Conservation (phyloP, 2,113 vertebrate species). For the Poecile atricapillus region DNA sequence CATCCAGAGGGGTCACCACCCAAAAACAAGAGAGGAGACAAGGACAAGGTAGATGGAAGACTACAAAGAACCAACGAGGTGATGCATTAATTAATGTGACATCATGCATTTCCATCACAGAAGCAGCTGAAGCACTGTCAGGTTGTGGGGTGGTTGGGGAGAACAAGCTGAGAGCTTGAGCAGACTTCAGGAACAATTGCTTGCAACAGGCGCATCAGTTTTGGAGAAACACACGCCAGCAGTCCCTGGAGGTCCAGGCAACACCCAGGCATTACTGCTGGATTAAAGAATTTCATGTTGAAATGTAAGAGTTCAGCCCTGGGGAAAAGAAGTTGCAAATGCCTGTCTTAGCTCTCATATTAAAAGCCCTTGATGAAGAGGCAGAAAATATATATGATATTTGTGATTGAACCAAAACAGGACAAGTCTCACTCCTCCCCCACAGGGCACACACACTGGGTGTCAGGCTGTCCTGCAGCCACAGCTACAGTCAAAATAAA, state of each 20-base stretch:
- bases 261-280: not conserved
- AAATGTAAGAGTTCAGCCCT: not conserved
- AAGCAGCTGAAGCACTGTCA: not conserved
- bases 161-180: not conserved
- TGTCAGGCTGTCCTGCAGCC: not conserved
- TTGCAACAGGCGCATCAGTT: not conserved
- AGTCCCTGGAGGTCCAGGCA: not conserved
- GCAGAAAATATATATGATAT: not conserved
- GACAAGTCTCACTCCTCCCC: too few species aligned
- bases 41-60: not conserved
- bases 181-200: not conserved
- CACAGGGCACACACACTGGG: not conserved
- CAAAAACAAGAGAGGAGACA: not conserved
- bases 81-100: not conserved
- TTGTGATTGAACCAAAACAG: not conserved
- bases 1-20: not conserved
- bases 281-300: not conserved
- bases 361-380: not conserved
- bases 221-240: not conserved
- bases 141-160: not conserved
- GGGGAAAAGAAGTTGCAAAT: not conserved
- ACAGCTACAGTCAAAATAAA: not conserved
- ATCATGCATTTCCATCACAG: not conserved
- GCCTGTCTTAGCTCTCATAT: not conserved
- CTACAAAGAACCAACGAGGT: not conserved